Evolutionary conservation across 2,797 vertebrate species (phyloP).

Genomic region (Enteromius paludinosus): DNA sequence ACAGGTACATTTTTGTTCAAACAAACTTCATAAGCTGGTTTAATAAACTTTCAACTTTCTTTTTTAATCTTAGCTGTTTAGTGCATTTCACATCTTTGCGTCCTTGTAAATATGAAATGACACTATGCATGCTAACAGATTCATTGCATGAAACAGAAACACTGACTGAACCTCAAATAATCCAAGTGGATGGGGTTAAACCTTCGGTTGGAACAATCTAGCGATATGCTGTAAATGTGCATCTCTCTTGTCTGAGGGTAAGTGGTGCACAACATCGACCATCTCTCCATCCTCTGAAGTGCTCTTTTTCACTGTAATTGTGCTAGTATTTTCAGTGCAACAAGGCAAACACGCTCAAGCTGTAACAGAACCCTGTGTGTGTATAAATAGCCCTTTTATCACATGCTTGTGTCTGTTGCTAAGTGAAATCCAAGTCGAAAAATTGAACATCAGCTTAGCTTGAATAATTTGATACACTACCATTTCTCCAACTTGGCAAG

Average conservation of each 20-base stretch:
- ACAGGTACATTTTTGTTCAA: background rate
- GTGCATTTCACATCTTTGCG: background rate
- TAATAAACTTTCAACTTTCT: background rate
- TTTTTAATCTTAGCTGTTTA: background rate
- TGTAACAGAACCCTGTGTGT: constrained; percentile 54
- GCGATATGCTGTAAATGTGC: constrained; percentile 28
- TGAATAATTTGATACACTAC: constrained; percentile 56
- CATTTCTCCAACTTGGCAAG: constrained; percentile 55
- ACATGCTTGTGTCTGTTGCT: constrained; percentile 46
- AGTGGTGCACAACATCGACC: constrained; percentile 40
- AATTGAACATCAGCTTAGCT: constrained; percentile 58
- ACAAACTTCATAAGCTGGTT: background rate
- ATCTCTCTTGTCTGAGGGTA: constrained; percentile 38
- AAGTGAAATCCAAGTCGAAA: constrained; percentile 59
- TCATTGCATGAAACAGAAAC: background rate
- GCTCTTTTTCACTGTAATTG: constrained; percentile 53
- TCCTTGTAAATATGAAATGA: background rate
- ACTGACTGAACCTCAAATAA: background rate
- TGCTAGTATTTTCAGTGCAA: constrained; percentile 55
- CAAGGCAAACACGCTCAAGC: constrained; percentile 49
- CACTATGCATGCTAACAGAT: background rate
- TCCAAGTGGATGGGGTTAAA: constrained; percentile 6
- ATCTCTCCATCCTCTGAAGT: constrained; percentile 44
- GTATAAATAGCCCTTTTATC: constrained; percentile 63
- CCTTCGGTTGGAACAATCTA: constrained; percentile 30